phyloP scores from a whole-genome alignment of 2,113 vertebrate genomes.

The Copsychus sechellarum region DNA sequence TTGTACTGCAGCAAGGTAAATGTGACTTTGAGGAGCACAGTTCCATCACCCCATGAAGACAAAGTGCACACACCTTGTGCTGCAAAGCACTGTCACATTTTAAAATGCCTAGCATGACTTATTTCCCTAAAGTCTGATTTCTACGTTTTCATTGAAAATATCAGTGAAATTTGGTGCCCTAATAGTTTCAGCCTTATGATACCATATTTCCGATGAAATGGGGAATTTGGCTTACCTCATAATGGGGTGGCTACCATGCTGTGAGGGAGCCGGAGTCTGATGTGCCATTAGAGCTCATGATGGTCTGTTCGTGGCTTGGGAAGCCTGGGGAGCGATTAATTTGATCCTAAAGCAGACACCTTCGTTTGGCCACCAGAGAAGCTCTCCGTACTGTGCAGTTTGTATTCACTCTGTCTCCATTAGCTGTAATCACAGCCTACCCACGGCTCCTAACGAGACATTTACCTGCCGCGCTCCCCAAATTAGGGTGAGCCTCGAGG shows the following conservation, averaged over 20 bases:
- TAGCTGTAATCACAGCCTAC: background rate
- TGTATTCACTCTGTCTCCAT: accelerated
- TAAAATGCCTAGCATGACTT: background rate
- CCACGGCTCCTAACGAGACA: accelerated
- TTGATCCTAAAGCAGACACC: background rate
- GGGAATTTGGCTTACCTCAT: background rate
- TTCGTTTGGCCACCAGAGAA: background rate
- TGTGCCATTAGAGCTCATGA: accelerated
- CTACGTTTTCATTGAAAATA: background rate
- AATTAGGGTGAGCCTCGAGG: background rate
- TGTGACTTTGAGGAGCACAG: background rate
- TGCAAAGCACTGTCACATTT: background rate
- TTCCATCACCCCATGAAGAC: background rate
- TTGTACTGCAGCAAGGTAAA: background rate
- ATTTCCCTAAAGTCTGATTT: background rate
- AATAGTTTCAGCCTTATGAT: background rate
- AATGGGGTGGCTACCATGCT: accelerated
- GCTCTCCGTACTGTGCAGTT: background rate
- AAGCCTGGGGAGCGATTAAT: background rate
- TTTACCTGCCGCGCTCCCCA: accelerated
- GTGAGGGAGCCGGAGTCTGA: too few relatives aligned
- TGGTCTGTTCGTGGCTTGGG: background rate
- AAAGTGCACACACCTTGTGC: accelerated
- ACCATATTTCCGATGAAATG: accelerated
- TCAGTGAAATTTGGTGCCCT: background rate